These are phyloP conservation scores for Argentina silus DNA, from an alignment of 2,797 vertebrate genomes.

Conservation along the genomic window DNA sequence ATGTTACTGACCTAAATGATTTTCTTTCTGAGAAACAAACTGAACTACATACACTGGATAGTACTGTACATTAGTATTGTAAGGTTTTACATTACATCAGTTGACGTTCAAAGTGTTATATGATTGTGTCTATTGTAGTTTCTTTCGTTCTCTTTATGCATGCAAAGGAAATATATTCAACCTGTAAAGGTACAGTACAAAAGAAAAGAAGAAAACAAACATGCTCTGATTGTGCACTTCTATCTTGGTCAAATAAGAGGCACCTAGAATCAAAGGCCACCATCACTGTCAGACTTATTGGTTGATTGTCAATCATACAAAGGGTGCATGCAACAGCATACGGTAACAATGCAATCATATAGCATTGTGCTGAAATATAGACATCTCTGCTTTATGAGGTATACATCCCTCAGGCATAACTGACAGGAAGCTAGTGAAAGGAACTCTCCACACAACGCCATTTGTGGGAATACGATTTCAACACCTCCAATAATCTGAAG, in stretches of 20 bases:
- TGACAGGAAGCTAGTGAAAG: conserved; percentile 25
- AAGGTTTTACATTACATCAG: no score
- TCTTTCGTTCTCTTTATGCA: no score
- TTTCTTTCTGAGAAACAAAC: no score
- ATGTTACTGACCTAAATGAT: no score
- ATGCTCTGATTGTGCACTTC: not conserved
- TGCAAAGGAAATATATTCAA: not conserved
- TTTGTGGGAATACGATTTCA: conserved; percentile 43
- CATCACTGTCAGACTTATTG: not conserved
- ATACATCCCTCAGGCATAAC: not conserved
- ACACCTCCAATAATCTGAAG: conserved; percentile 41
- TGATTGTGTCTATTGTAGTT: no score
- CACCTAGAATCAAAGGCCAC: not conserved
- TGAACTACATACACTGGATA: no score
- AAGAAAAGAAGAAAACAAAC: not conserved
- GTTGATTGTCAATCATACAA: not conserved
- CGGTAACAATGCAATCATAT: not conserved
- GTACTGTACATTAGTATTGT: no score
- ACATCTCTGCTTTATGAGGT: not conserved
- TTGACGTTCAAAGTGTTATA: no score
- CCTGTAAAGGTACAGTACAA: not conserved
- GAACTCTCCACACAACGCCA: conserved; percentile 38
- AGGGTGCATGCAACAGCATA: not conserved
- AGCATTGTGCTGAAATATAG: not conserved
- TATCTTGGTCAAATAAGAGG: not conserved